Percentiles rank a stretch among this genome's conserved stretches.
Evolutionary conservation across 1,140 invertebrate genomes (phyloP).

Genomic region (Drosophila kanapiae): DNA sequence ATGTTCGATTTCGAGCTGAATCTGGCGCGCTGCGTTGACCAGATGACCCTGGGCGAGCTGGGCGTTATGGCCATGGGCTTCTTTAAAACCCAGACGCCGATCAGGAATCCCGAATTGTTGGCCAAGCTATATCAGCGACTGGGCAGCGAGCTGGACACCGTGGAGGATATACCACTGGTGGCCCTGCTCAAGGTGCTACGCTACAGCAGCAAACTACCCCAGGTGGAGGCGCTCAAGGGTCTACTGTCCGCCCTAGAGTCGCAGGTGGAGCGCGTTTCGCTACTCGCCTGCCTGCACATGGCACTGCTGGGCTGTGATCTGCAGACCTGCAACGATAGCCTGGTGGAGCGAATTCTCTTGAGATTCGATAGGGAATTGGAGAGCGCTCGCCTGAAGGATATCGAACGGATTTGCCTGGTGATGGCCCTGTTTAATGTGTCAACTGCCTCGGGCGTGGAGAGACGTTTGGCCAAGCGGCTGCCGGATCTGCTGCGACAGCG

Average conservation of each 20-base stretch:
- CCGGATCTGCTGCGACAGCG: slow-evolving; percentile 85
- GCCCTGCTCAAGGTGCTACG: slow-evolving; percentile 86
- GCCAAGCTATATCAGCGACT: slow-evolving; percentile 85
- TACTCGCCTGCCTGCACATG: slow-evolving; percentile 86
- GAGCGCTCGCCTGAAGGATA: slow-evolving; percentile 87
- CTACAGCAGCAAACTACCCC: slow-evolving; percentile 79
- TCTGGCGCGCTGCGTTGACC: slow-evolving; percentile 84
- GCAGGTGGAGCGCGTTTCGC: slow-evolving; percentile 85
- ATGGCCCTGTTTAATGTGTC: slow-evolving; percentile 86
- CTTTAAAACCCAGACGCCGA: slow-evolving; percentile 87
- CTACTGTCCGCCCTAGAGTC: slow-evolving; percentile 74
- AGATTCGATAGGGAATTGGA: slow-evolving; percentile 80
- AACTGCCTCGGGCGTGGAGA: slow-evolving; percentile 74
- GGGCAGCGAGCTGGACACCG: slow-evolving; percentile 70
- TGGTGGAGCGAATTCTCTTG: slow-evolving; percentile 79
- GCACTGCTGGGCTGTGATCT: slow-evolving; percentile 86
- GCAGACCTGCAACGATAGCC: slow-evolving; percentile 82
- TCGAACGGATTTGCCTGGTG: slow-evolving; percentile 87
- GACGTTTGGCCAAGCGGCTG: slow-evolving; percentile 85
- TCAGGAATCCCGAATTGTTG: slow-evolving; percentile 85
- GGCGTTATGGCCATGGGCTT: slow-evolving; percentile 87
- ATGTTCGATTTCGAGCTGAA: slow-evolving; percentile 87
- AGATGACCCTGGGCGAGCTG: slow-evolving; percentile 87
- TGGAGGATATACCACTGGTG: slow-evolving; percentile 86
- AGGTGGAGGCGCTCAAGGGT: slow-evolving; percentile 60